Evolutionary conservation across 2,113 vertebrate species (phyloP).

Genomic region (Rhodinocichla rosea): DNA sequence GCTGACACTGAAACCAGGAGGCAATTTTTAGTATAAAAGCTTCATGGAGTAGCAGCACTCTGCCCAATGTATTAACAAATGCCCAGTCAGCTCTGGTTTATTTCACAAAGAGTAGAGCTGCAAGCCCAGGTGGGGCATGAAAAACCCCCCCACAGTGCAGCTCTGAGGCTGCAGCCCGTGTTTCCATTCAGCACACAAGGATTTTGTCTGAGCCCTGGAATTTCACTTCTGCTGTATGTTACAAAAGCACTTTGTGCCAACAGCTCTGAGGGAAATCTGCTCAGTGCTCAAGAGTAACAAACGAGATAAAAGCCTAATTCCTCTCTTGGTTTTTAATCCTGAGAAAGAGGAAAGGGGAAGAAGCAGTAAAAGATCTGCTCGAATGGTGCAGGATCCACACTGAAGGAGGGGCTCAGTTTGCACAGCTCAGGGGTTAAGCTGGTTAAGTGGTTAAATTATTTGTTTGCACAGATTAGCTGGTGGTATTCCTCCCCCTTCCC

Average conservation of each 20-base stretch:
- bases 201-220: not conserved
- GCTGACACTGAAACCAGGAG: not conserved
- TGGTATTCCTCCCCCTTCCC: not conserved
- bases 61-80: not conserved
- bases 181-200: not conserved
- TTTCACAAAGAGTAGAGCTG: not conserved
- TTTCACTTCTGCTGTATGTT: not conserved
- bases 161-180: not conserved
- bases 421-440: not conserved
- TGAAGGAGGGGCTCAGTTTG: accelerated
- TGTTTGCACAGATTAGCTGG: not conserved
- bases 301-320: not conserved
- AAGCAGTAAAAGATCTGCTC: not conserved
- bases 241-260: not conserved
- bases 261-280: not conserved
- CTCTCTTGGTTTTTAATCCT: not conserved
- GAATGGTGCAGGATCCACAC: not conserved
- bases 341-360: not conserved
- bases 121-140: not conserved
- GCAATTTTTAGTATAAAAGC: not conserved
- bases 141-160: not conserved
- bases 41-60: not conserved
- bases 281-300: not conserved
- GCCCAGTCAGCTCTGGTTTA: not conserved
- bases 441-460: not conserved